Conservation (phyloP, 30 jellyfish, hydroid and myxozoan genomes). For the Aurelia aurita region DNA sequence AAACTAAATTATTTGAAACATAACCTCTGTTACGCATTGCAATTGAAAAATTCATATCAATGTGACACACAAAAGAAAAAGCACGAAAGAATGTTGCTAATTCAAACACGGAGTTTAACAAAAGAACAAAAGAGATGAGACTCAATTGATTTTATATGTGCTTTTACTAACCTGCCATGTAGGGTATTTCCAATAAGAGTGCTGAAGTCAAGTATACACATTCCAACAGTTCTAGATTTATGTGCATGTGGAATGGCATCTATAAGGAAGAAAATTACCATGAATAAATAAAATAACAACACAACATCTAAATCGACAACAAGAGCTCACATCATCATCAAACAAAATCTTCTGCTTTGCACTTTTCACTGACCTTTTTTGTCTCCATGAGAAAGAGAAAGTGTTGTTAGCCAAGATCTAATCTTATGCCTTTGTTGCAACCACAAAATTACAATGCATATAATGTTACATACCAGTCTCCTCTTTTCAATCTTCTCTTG, state of each 20-base stretch:
- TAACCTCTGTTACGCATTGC: too few species aligned
- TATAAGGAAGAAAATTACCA: not conserved
- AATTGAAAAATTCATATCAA: too few species aligned
- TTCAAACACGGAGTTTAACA: not conserved
- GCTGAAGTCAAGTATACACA: constrained; percentile 97
- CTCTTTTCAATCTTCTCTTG: constrained; percentile 98
- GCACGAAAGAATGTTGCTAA: not conserved
- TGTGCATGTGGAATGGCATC: constrained; percentile 99
- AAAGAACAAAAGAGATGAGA: not conserved
- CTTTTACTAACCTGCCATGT: constrained; percentile 91
- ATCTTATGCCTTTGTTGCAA: too few species aligned
- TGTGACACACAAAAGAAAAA: not conserved
- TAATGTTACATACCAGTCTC: constrained; percentile 78
- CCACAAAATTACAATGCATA: too few species aligned
- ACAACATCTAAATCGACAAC: not conserved
- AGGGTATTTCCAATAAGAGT: constrained; percentile 92
- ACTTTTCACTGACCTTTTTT: too few species aligned
- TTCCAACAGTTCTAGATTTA: constrained; percentile 96
- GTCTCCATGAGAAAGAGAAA: too few species aligned
- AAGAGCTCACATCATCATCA: not conserved
- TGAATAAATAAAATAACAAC: not conserved
- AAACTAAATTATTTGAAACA: too few species aligned
- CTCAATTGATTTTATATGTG: not conserved
- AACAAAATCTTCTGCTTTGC: too few species aligned
- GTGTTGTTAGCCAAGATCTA: too few species aligned